Conservation (phyloP, 2,797 vertebrate genomes). For the Lepus oiostolus region DNA sequence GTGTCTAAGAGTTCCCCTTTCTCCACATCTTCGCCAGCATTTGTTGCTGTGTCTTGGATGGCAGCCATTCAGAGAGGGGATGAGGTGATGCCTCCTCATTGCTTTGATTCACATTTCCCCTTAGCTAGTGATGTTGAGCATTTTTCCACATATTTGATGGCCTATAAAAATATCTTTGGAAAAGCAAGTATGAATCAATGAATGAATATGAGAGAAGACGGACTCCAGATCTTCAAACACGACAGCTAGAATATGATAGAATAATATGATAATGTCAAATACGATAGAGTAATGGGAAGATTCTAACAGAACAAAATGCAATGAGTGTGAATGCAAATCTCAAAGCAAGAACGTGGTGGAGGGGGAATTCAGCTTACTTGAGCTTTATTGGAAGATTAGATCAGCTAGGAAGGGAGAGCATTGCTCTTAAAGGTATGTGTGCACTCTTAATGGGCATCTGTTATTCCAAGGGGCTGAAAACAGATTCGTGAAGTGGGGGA, state of each 20-base stretch:
- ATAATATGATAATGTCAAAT: too few relatives aligned
- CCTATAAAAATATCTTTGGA: background rate
- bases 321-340: background rate
- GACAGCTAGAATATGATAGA: background rate
- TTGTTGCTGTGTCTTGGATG: too few relatives aligned
- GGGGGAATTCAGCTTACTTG: background rate
- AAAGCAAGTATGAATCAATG: constrained; percentile 21
- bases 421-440: background rate
- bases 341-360: background rate
- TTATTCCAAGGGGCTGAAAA: background rate
- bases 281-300: background rate
- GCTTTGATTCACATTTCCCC: too few relatives aligned
- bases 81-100: too few relatives aligned
- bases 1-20: too few relatives aligned
- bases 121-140: too few relatives aligned
- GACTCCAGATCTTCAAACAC: constrained; percentile 11
- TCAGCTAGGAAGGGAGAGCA: background rate
- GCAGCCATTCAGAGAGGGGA: too few relatives aligned
- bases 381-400: background rate
- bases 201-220: background rate
- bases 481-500: background rate
- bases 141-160: too few relatives aligned
- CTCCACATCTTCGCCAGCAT: too few relatives aligned
- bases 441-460: background rate
- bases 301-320: background rate